Conservation (phyloP, 92 coral and sea anemone species). For the Actinostola sp. region DNA sequence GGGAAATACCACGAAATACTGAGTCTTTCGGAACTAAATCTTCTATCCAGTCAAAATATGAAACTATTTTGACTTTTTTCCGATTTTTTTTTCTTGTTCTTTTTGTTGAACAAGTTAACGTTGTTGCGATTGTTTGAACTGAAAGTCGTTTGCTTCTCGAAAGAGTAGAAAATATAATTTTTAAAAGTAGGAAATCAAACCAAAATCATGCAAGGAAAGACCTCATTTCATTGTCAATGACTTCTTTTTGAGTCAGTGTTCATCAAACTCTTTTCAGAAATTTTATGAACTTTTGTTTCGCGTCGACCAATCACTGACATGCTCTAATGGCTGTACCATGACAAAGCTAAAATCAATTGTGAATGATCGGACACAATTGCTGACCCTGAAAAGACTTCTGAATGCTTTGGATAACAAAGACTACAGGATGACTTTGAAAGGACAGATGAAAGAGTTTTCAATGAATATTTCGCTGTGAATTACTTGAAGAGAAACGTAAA, state of each 20-base stretch:
- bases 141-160: too few species aligned
- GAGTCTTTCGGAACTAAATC: neutral
- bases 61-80: neutral
- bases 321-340: neutral
- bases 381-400: neutral
- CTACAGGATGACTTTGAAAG: neutral
- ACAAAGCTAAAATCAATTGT: neutral
- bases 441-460: neutral
- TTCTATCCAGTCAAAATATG: too few species aligned
- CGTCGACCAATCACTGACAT: neutral
- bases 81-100: neutral
- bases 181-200: too few species aligned
- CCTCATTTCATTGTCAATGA: too few species aligned
- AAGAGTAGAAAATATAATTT: too few species aligned
- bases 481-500: too few species aligned
- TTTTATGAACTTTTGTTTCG: neutral
- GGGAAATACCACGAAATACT: neutral
- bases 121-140: too few species aligned
- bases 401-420: conserved; percentile 2
- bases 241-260: too few species aligned
- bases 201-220: too few species aligned
- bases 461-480: neutral
- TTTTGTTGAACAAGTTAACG: too few species aligned
- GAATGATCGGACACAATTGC: neutral
- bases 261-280: neutral